Evolutionary conservation across 2,113 vertebrate species (phyloP).

Genomic region (Dromas ardeola): DNA sequence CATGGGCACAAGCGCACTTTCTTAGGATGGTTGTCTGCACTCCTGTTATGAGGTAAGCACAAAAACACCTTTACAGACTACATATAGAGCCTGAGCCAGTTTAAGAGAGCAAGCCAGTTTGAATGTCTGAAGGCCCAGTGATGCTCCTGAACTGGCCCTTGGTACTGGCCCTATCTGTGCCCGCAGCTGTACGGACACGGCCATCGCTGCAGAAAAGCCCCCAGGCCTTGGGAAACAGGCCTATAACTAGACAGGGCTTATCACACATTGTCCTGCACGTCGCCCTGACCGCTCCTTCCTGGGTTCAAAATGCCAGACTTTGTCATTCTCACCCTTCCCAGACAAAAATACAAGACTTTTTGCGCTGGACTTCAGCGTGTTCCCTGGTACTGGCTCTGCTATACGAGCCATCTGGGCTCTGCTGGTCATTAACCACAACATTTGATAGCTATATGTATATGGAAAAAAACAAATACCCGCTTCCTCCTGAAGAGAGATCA

Average conservation of each 20-base stretch:
- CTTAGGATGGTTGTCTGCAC: neutral
- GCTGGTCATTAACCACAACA: neutral
- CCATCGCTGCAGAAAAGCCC: neutral
- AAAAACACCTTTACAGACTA: neutral
- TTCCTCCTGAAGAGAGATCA: neutral
- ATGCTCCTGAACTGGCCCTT: neutral
- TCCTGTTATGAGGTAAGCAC: neutral
- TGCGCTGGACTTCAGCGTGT: neutral
- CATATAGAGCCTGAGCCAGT: neutral
- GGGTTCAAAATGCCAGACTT: neutral
- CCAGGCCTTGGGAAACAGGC: neutral
- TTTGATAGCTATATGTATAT: neutral
- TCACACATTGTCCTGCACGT: neutral
- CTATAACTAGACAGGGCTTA: neutral
- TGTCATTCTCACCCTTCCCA: neutral
- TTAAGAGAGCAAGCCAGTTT: neutral
- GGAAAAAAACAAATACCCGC: neutral
- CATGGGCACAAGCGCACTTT: fast-evolving
- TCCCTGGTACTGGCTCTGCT: neutral
- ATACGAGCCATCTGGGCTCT: neutral
- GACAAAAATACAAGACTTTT: neutral
- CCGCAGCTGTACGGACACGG: neutral
- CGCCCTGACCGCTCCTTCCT: neutral
- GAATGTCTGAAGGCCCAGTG: neutral
- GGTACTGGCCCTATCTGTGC: neutral